phyloP scores from a whole-genome alignment of 2,888 invertebrate species.

The Rhagophthalmus giganteus region DNA sequence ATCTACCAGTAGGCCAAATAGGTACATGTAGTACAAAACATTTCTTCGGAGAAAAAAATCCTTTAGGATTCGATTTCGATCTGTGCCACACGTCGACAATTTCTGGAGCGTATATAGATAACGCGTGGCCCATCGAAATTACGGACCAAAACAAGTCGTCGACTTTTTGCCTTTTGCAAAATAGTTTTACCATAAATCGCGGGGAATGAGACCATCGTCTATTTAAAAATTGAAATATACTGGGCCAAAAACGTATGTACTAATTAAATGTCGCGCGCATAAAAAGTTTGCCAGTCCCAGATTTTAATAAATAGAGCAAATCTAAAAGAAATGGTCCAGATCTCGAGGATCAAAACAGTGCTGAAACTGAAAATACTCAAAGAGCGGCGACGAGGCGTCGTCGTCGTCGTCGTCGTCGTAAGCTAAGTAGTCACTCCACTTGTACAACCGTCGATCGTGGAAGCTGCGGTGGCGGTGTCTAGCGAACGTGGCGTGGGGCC shows the following conservation, averaged over 20 bases:
- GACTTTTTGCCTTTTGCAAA: neutral
- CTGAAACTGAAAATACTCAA: slow-evolving; percentile 38
- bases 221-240: slow-evolving; percentile 19
- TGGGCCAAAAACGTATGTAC: slow-evolving; percentile 23
- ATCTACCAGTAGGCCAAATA: too few relatives aligned
- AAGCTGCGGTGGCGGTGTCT: slow-evolving; percentile 41
- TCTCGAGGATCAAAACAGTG: slow-evolving; percentile 35
- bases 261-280: slow-evolving; percentile 26
- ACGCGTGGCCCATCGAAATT: neutral
- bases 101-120: too few relatives aligned
- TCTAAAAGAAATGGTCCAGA: slow-evolving; percentile 33
- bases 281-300: slow-evolving; percentile 22
- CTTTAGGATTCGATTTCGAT: neutral
- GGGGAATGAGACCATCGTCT: slow-evolving; percentile 13
- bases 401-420: slow-evolving; percentile 6
- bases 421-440: slow-evolving; percentile 18
- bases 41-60: too few relatives aligned
- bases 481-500: slow-evolving; percentile 40
- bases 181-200: neutral
- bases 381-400: slow-evolving; percentile 11
- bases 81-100: neutral
- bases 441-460: slow-evolving; percentile 17
- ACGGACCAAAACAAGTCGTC: neutral
- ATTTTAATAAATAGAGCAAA: slow-evolving; percentile 35
- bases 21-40: too few relatives aligned